Conservation (phyloP, 2,113 vertebrate genomes). For the Thomomys bottae region DNA sequence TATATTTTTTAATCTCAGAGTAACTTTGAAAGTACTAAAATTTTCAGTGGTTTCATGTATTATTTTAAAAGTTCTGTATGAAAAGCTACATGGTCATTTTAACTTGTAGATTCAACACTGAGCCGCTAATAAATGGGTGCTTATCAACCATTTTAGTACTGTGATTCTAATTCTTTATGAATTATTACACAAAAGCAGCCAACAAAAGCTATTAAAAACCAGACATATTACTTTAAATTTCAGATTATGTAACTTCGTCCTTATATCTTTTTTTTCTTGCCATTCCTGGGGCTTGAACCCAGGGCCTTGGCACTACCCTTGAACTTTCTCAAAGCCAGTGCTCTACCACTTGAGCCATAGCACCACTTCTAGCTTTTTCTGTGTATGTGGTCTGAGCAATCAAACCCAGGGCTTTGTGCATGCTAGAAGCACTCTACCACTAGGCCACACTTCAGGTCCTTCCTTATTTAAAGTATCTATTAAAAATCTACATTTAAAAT, state of each 20-base stretch:
- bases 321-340: too few species aligned
- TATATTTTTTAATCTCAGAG: background rate
- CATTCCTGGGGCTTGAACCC: too few species aligned
- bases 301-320: too few species aligned
- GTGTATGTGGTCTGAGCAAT: too few species aligned
- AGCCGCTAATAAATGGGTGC: background rate
- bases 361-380: too few species aligned
- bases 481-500: background rate
- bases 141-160: background rate
- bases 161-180: background rate
- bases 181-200: slow-evolving; percentile 45
- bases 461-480: slow-evolving; percentile 16
- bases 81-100: background rate
- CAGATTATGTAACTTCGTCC: background rate
- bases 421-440: too few species aligned
- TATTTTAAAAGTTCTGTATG: background rate
- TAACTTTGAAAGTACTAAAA: slow-evolving; percentile 5
- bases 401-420: too few species aligned
- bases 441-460: too few species aligned
- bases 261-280: background rate
- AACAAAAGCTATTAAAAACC: slow-evolving; percentile 17
- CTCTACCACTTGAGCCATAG: too few species aligned
- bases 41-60: background rate
- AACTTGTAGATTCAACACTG: background rate
- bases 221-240: slow-evolving; percentile 27